These are phyloP conservation scores for Ia io DNA, from an alignment of 2,113 vertebrate species.

Conservation along the genomic window DNA sequence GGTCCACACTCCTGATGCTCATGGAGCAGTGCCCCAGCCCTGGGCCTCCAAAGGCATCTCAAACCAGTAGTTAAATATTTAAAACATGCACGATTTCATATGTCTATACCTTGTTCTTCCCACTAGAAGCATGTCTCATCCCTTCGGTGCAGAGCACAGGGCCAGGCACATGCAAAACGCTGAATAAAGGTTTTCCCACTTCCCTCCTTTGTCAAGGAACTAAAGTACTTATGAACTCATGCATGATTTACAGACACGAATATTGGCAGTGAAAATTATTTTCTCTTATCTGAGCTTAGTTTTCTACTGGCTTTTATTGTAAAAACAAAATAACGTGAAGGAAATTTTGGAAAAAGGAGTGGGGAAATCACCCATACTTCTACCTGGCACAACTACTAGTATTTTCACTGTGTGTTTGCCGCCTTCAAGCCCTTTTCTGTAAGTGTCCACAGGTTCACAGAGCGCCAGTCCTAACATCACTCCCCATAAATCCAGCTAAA, in stretches of 20 bases:
- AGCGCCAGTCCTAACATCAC: background rate
- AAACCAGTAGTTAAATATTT: background rate
- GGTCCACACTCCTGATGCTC: fast-evolving
- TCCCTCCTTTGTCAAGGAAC: constrained; percentile 16
- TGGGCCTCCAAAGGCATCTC: background rate
- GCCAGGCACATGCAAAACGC: background rate
- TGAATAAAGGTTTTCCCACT: constrained; percentile 35
- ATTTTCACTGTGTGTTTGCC: background rate
- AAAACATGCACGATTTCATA: background rate
- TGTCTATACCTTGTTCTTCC: background rate
- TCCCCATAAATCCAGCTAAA: background rate
- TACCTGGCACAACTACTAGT: background rate
- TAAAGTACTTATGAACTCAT: constrained; percentile 47
- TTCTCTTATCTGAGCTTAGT: constrained; percentile 37
- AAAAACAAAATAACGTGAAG: constrained; percentile 46
- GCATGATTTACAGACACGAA: constrained; percentile 55
- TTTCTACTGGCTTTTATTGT: constrained; percentile 51
- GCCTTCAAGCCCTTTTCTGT: background rate
- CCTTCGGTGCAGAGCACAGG: background rate
- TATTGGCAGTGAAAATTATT: constrained; percentile 38
- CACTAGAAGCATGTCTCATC: background rate
- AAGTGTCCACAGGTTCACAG: background rate
- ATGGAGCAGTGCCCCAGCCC: fast-evolving
- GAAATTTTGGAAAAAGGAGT: background rate
- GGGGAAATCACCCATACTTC: background rate